Evolutionary conservation across 2,113 vertebrate genomes (phyloP).

Genomic region (Tragelaphus scriptus): DNA sequence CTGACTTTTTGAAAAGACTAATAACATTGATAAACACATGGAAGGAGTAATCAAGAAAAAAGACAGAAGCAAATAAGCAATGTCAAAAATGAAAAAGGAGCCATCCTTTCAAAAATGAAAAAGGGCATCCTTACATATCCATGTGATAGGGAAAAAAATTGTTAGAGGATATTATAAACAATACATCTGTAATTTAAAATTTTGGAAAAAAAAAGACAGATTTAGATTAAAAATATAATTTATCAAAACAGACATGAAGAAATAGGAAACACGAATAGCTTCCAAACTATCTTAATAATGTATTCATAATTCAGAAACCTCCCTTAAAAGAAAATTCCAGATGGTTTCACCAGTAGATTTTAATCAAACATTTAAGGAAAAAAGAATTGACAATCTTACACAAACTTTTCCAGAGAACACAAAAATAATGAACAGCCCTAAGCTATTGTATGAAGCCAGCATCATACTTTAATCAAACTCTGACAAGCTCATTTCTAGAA

Average conservation of each 20-base stretch:
- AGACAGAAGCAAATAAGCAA: neutral
- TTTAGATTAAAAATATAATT: slow-evolving; percentile 14
- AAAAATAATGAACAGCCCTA: neutral
- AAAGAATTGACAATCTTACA: neutral
- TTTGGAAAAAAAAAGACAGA: neutral
- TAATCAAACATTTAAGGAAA: slow-evolving; percentile 6
- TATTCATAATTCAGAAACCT: neutral
- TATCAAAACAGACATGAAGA: slow-evolving; percentile 12
- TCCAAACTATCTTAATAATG: neutral
- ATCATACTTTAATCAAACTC: neutral
- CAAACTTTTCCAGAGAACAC: slow-evolving; percentile 3
- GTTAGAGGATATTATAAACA: neutral
- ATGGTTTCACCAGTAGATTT: neutral
- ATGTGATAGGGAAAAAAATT: neutral
- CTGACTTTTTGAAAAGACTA: neutral
- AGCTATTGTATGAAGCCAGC: neutral
- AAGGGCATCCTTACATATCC: neutral
- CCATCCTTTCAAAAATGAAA: too few species aligned
- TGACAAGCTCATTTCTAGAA: neutral
- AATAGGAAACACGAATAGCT: neutral
- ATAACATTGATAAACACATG: neutral
- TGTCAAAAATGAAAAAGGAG: neutral
- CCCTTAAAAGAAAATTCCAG: slow-evolving; percentile 7
- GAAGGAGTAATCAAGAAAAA: neutral
- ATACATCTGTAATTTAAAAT: neutral